These are phyloP conservation scores for Oreochromis mossambicus DNA, from an alignment of 2,797 vertebrate species.

Conservation along the genomic window DNA sequence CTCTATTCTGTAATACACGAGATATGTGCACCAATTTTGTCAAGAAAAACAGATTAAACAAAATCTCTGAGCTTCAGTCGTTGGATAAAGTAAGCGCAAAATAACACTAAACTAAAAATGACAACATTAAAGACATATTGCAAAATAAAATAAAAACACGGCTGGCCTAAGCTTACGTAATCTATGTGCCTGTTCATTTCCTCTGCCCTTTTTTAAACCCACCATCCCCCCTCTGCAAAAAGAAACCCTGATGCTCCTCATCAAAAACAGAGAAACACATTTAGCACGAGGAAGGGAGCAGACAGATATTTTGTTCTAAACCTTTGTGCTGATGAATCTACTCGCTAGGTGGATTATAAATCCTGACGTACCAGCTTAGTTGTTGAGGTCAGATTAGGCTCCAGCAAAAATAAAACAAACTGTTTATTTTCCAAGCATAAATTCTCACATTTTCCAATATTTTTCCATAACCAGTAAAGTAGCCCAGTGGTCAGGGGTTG, in stretches of 20 bases:
- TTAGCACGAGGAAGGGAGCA: background rate
- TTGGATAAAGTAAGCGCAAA: background rate
- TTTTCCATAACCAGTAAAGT: background rate
- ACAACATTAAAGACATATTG: slow-evolving; percentile 26
- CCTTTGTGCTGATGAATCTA: slow-evolving; percentile 67
- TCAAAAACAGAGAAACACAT: slow-evolving; percentile 9
- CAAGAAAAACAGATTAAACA: background rate
- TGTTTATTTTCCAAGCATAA: background rate
- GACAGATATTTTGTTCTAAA: slow-evolving; percentile 49
- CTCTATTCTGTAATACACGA: background rate
- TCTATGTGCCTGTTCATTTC: background rate
- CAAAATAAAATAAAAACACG: slow-evolving; percentile 10
- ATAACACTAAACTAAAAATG: background rate
- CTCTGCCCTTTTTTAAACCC: slow-evolving; percentile 28
- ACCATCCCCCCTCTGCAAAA: background rate
- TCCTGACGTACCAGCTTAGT: slow-evolving; percentile 57
- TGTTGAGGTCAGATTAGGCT: slow-evolving; percentile 61
- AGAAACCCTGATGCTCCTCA: slow-evolving; percentile 20
- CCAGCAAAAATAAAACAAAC: background rate
- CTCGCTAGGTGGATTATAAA: slow-evolving; percentile 70
- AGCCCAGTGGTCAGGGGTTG: background rate
- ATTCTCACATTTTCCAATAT: background rate
- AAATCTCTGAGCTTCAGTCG: background rate
- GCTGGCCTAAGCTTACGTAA: slow-evolving; percentile 14
- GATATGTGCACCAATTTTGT: background rate